Percentiles rank a stretch among this genome's conserved stretches.
Conservation (phyloP, 2,113 vertebrate species). For the Rhabdomys dilectus region DNA sequence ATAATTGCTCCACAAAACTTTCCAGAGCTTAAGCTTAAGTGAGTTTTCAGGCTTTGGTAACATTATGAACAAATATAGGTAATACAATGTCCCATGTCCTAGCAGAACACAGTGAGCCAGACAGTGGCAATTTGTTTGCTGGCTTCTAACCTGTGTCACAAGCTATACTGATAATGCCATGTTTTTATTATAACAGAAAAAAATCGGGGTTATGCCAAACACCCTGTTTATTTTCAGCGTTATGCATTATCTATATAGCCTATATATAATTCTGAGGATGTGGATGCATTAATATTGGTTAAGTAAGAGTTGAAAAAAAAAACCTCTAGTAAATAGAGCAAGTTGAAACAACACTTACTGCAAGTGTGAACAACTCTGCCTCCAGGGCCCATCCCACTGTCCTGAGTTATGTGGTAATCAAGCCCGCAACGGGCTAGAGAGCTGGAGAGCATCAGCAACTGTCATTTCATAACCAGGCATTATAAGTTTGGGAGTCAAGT, state of each 20-base stretch:
- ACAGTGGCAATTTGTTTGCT: rapidly evolving
- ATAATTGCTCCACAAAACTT: not conserved
- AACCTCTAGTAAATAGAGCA: not conserved
- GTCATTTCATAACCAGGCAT: conserved; percentile 3
- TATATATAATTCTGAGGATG: not conserved
- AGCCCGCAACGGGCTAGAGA: not conserved
- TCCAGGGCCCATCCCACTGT: not conserved
- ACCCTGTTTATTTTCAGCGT: not conserved
- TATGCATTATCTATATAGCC: not conserved
- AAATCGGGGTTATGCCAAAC: not conserved
- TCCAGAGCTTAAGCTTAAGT: not conserved
- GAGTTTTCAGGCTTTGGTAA: not conserved
- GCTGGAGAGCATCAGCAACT: not conserved
- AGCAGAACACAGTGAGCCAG: not conserved
- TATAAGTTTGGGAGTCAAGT: not conserved
- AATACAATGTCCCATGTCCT: not conserved
- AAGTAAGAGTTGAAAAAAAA: conserved; percentile 29
- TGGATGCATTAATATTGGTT: not conserved
- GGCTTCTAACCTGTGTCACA: not conserved
- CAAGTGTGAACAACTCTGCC: not conserved
- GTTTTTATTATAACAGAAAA: not conserved
- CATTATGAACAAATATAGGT: not conserved
- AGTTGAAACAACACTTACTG: not conserved
- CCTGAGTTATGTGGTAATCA: not conserved
- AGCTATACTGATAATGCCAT: not conserved